A percentile compares a stretch with the other conserved stretches of the same genome.
Evolutionary conservation across 2,888 invertebrate genomes (phyloP).

Genomic region (Ceramica pisi): DNA sequence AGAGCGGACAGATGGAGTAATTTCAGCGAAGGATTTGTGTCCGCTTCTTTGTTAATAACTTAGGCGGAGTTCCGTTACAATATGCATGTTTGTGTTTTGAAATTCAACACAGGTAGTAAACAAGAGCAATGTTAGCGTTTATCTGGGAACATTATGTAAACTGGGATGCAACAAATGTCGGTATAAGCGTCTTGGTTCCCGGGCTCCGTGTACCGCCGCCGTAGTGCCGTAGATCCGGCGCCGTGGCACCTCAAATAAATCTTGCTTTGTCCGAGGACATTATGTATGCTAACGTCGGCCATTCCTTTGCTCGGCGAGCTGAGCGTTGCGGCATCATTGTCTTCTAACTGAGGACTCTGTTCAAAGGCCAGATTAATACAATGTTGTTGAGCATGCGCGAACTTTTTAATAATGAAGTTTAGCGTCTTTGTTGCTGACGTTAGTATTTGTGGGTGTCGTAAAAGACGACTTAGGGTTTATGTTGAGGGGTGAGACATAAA

Average conservation of each 20-base stretch:
- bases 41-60: constrained; percentile 53
- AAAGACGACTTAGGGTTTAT: constrained; percentile 39
- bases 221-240: constrained; percentile 69
- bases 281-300: constrained; percentile 82
- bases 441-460: constrained; percentile 41
- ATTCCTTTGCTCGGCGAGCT: constrained; percentile 70
- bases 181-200: constrained; percentile 66
- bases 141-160: constrained; percentile 57
- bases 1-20: constrained; percentile 52
- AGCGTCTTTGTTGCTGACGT: constrained; percentile 30
- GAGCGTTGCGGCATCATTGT: constrained; percentile 63
- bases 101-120: constrained; percentile 53
- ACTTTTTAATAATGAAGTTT: constrained; percentile 54
- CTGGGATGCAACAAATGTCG: constrained; percentile 60
- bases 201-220: constrained; percentile 59
- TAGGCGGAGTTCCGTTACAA: constrained; percentile 44
- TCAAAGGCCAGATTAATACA: constrained; percentile 49
- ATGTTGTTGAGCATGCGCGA: constrained; percentile 36
- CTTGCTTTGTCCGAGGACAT: constrained; percentile 84
- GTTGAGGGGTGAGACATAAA: constrained; percentile 14
- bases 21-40: constrained; percentile 56
- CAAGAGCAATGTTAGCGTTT: constrained; percentile 50
- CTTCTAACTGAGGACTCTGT: constrained; percentile 46
- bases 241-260: constrained; percentile 81
- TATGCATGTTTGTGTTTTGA: constrained; percentile 46